phyloP scores from a whole-genome alignment of 2,888 invertebrate species.

The Hipparchia semele region DNA sequence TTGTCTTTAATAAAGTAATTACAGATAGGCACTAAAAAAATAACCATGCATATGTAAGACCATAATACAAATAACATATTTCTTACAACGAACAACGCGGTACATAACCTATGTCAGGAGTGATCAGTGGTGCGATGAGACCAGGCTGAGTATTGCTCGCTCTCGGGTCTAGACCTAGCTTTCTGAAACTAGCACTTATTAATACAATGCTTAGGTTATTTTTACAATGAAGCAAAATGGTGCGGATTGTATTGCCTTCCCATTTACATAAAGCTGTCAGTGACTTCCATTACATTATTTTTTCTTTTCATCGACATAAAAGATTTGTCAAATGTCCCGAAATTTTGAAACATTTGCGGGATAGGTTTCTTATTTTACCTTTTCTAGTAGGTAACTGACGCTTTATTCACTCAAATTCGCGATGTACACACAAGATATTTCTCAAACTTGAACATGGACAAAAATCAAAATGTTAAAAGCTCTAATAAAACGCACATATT shows the following conservation, averaged over 20 bases:
- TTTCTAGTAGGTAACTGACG: neutral
- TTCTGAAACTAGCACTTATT: slow-evolving; percentile 22
- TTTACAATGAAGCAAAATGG: slow-evolving; percentile 22
- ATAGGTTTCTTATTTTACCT: neutral
- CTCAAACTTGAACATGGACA: slow-evolving; percentile 45
- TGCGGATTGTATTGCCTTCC: slow-evolving; percentile 14
- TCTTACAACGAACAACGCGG: slow-evolving; percentile 70
- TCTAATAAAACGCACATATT: slow-evolving; percentile 50
- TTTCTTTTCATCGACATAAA: neutral
- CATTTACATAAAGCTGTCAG: slow-evolving; percentile 8
- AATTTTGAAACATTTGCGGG: neutral
- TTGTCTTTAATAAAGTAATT: slow-evolving; percentile 84
- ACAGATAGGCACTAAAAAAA: slow-evolving; percentile 83
- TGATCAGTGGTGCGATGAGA: slow-evolving; percentile 30
- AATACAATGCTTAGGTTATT: slow-evolving; percentile 15
- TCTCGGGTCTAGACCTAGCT: slow-evolving; percentile 12
- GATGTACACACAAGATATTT: slow-evolving; percentile 15
- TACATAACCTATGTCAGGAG: slow-evolving; percentile 41
- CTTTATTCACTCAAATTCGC: neutral
- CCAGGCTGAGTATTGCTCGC: slow-evolving; percentile 16
- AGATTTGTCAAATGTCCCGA: no score
- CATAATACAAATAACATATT: slow-evolving; percentile 79
- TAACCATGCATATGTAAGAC: slow-evolving; percentile 81
- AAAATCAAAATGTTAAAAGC: slow-evolving; percentile 54
- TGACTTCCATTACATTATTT: slow-evolving; percentile 1